A percentile compares a stretch with the other conserved stretches of the same genome.
Conservation (phyloP, 2,113 vertebrate genomes). For the Craseonycteris thonglongyai region DNA sequence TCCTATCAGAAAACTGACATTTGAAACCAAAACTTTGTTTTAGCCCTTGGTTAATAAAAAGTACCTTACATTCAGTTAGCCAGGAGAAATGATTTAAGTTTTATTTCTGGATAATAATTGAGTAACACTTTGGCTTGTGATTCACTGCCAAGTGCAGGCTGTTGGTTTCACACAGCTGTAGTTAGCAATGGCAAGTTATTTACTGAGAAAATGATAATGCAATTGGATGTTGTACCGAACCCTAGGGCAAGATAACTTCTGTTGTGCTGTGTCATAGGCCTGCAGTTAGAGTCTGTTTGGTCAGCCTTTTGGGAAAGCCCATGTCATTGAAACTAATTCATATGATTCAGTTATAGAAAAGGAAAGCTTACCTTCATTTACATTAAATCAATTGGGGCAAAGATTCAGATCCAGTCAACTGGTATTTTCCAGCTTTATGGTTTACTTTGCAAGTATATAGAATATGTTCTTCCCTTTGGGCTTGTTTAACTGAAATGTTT, state of each 20-base stretch:
- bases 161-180: slow-evolving; percentile 56
- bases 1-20: background rate
- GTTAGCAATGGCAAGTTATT: slow-evolving; percentile 39
- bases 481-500: slow-evolving; percentile 48
- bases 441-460: slow-evolving; percentile 28
- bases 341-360: background rate
- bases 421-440: background rate
- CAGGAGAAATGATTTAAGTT: slow-evolving; percentile 46
- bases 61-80: slow-evolving; percentile 19
- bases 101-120: slow-evolving; percentile 60
- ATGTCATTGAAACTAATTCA: background rate
- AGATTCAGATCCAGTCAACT: background rate
- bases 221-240: slow-evolving; percentile 31
- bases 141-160: slow-evolving; percentile 46
- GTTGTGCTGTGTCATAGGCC: background rate
- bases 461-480: background rate
- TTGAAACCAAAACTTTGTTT: slow-evolving; percentile 11
- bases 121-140: slow-evolving; percentile 58
- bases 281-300: slow-evolving; percentile 8
- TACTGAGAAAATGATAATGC: slow-evolving; percentile 58
- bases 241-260: slow-evolving; percentile 46
- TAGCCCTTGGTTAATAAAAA: slow-evolving; percentile 34
- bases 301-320: background rate
- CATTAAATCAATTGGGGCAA: slow-evolving; percentile 18
- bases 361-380: slow-evolving; percentile 20